Percentiles rank a stretch among this genome's conserved stretches.
These are phyloP conservation scores for Odiellus spinosus DNA, from an alignment of 2,888 invertebrate species.

Conservation along the genomic window DNA sequence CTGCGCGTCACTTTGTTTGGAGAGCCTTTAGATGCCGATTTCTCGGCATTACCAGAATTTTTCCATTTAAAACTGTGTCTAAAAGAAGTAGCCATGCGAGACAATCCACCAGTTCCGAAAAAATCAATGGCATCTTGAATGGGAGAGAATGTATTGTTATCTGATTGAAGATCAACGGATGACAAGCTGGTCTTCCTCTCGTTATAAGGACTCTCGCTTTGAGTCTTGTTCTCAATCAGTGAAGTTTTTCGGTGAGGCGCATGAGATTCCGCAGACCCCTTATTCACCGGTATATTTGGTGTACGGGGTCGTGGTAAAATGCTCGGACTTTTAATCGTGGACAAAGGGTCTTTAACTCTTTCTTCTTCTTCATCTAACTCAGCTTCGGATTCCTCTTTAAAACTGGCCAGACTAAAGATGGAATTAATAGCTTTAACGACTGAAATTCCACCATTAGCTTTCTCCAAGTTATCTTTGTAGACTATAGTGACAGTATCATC, in stretches of 20 bases:
- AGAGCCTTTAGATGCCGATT: no score
- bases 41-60: no score
- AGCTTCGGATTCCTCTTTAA: slow-evolving; percentile 12
- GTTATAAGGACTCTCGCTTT: not conserved
- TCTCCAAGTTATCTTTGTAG: not conserved
- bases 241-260: slow-evolving; percentile 22
- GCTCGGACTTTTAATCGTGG: no score
- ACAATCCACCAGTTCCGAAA: no score
- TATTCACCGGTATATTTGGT: slow-evolving; percentile 12
- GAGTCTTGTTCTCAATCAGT: not conserved
- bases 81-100: no score
- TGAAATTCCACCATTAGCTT: not conserved
- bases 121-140: no score
- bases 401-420: slow-evolving; percentile 5
- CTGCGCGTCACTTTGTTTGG: slow-evolving; percentile 16
- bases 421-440: not conserved
- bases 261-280: slow-evolving; percentile 24
- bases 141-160: no score
- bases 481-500: slow-evolving; percentile 3
- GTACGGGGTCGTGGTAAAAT: slow-evolving; percentile 8
- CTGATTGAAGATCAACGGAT: no score
- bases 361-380: slow-evolving; percentile 4
- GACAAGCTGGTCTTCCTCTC: not conserved
- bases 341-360: not conserved
- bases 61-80: no score